Evolutionary conservation across 2,113 vertebrate genomes (phyloP), one percentile per base, ranked within the genome.

Genomic region (Podarcis cretensis): DNA sequence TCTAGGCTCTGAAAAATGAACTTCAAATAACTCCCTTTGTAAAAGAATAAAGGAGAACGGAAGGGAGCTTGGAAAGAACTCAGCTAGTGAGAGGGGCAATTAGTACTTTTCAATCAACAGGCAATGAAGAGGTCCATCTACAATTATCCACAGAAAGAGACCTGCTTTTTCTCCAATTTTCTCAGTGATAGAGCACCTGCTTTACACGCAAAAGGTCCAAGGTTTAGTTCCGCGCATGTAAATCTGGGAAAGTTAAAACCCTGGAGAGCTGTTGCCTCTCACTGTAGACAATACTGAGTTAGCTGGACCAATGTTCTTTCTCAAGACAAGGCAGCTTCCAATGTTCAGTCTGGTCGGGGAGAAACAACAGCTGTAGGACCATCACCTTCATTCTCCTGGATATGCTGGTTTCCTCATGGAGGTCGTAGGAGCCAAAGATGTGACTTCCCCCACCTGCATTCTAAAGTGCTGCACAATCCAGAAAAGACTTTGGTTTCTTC

Each of bases 1-100:
- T 68, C 23, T 71, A 40, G 13, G 14, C 65, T 71, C 23, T 84
- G 87, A 80, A 87, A 93, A 88, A n/a, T 90, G 74, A 40, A 37
- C 5, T 40, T 81, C 66, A 87, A 89, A 63, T 13, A 85, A 40
- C 12, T 65, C 23, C 9, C 21, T 1, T 1, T 37, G 18, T 3
- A 87, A 83, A 54, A 21, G 76, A 88, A 89, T 4, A 6, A 91
- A 90, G 78, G 9, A 2, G 48, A 18, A 30, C 84, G 10, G 23
- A 12, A 76, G 75, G n/a, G 54, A 85, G 32, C 63, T 12, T 5
- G 4, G 12, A 12, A 84, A 43, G 76, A 81, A 57, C 4, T 78
- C 10, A 77, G 85, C 79, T 20, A 66, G 23, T 4, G 89, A 85
- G 81, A 74, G 63, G 10, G 8, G 83, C 37, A 85, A 84, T 3